These are phyloP conservation scores for Bombus superbus DNA, from an alignment of 1,140 invertebrate species.

Conservation along the genomic window DNA sequence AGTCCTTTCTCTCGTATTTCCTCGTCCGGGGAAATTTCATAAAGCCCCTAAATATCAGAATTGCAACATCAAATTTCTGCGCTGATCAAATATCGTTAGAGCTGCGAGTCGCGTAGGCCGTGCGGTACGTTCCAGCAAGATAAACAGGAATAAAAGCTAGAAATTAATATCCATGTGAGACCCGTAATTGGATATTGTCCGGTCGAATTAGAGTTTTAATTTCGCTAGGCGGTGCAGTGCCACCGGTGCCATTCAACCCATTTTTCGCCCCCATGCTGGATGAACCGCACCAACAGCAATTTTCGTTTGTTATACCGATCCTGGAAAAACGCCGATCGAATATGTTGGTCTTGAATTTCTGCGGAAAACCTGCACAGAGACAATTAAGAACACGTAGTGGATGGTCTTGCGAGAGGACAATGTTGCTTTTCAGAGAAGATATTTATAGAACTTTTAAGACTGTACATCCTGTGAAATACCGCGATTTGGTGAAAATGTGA, in stretches of 20 bases:
- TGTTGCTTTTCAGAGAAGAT: too few relatives aligned
- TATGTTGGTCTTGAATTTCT: background rate
- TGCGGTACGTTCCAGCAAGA: background rate
- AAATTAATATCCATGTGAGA: constrained; percentile 76
- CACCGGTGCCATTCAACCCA: constrained; percentile 40
- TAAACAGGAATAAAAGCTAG: constrained; percentile 72
- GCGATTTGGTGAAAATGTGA: too few relatives aligned
- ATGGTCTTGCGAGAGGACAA: too few relatives aligned
- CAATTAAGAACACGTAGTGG: background rate
- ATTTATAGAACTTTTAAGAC: too few relatives aligned
- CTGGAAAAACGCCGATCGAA: background rate
- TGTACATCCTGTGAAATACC: too few relatives aligned
- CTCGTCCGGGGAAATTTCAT: constrained; percentile 9
- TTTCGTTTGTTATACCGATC: constrained; percentile 19
- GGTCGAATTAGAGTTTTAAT: constrained; percentile 81
- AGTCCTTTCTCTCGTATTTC: too few relatives aligned
- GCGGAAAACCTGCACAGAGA: background rate
- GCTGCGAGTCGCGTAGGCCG: background rate
- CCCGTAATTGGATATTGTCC: constrained; percentile 81
- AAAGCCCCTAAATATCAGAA: constrained; percentile 1
- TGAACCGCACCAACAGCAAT: constrained; percentile 30
- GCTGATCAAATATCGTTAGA: constrained; percentile 10
- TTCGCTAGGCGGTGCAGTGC: constrained; percentile 72
- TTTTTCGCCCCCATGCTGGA: background rate
- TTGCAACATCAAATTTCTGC: constrained; percentile 5